phyloP scores from a whole-genome alignment of 2,797 vertebrate genomes.

The Hirundo rustica region DNA sequence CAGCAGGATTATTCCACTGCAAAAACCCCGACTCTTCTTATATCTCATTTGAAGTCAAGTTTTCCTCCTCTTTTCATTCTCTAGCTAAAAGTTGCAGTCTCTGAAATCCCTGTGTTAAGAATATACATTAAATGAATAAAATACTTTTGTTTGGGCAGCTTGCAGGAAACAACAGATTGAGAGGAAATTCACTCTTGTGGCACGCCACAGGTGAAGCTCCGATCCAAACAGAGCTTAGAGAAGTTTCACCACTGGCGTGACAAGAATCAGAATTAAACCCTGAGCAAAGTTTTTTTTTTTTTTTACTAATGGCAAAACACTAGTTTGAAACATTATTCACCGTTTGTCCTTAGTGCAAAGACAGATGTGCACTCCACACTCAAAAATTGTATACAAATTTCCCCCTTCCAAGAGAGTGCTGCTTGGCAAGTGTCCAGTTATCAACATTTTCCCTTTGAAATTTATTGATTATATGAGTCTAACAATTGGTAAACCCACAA shows the following conservation, averaged over 20 bases:
- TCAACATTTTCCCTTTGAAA: slow-evolving; percentile 12
- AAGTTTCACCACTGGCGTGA: neutral
- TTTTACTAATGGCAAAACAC: neutral
- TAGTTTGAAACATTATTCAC: neutral
- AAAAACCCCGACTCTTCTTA: neutral
- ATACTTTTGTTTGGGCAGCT: neutral
- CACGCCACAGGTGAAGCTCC: neutral
- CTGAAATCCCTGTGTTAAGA: neutral
- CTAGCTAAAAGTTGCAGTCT: neutral
- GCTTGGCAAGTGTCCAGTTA: neutral
- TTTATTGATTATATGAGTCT: neutral
- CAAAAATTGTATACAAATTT: neutral
- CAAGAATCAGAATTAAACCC: neutral
- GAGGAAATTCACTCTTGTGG: neutral
- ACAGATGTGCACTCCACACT: slow-evolving; percentile 12
- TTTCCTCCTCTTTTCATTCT: neutral
- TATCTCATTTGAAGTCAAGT: neutral
- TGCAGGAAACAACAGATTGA: neutral
- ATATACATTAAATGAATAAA: neutral
- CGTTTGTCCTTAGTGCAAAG: neutral
- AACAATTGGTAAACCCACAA: neutral
- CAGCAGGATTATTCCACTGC: neutral
- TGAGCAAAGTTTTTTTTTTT: neutral
- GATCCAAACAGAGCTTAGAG: neutral
- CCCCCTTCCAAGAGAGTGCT: neutral